These are phyloP conservation scores for Speoplatyrhinus poulsoni DNA, from an alignment of 2,113 vertebrate genomes.

Conservation along the genomic window DNA sequence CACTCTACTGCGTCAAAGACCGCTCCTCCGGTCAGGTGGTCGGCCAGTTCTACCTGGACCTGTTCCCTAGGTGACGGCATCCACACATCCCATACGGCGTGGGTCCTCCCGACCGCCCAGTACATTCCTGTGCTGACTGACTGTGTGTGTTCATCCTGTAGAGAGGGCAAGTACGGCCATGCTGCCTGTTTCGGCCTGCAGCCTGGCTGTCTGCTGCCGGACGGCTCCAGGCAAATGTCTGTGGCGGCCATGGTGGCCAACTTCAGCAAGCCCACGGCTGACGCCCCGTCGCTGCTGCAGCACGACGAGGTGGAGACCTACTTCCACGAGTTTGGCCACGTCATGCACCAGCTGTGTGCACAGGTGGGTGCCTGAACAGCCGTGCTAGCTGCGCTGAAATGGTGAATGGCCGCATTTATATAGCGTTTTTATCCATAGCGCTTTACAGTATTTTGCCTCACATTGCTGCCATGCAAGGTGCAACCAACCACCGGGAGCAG, in stretches of 20 bases:
- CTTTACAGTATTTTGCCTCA: no score
- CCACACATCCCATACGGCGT: not conserved
- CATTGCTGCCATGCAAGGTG: no score
- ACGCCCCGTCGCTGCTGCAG: constrained; percentile 89
- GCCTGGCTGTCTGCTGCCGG: constrained; percentile 86
- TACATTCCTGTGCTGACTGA: not conserved
- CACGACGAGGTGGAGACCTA: constrained; percentile 98
- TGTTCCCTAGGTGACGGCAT: constrained; percentile 85
- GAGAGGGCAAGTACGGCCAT: constrained; percentile 96
- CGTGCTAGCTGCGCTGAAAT: no score
- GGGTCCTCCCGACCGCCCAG: not conserved
- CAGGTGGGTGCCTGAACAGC: constrained; percentile 74
- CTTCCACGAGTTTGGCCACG: constrained; percentile 97
- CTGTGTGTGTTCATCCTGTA: constrained; percentile 41
- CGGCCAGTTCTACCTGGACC: constrained; percentile 96
- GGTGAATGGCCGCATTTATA: no score
- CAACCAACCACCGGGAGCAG: no score
- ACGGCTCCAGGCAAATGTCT: constrained; percentile 84
- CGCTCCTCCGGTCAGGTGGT: constrained; percentile 70
- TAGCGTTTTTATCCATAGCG: no score
- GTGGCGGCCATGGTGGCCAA: constrained; percentile 98
- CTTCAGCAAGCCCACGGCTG: constrained; percentile 90
- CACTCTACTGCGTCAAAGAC: constrained; percentile 86
- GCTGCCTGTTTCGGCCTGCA: constrained; percentile 96
- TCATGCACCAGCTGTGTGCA: constrained; percentile 98